Percentiles rank a stretch among this genome's conserved stretches.
Conservation (phyloP, 1,140 invertebrate genomes). For the Aphelenchoides fujianensis region DNA sequence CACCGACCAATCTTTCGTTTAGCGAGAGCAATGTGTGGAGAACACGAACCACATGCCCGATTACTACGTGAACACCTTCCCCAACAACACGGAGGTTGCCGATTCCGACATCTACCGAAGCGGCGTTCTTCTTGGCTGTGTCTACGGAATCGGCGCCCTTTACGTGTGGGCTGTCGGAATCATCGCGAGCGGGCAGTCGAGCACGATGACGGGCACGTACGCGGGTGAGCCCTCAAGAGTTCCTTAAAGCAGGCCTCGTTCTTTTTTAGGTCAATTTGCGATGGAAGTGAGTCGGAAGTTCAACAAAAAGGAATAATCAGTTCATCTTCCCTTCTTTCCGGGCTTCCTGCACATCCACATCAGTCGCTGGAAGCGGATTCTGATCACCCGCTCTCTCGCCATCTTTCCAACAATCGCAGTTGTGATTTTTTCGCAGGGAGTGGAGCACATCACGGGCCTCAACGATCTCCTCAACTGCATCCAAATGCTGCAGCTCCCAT, state of each 20-base stretch:
- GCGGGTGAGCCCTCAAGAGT: slow-evolving; percentile 66
- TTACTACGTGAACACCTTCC: slow-evolving; percentile 36
- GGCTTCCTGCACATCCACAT: slow-evolving; percentile 81
- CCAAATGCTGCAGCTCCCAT: slow-evolving; percentile 53
- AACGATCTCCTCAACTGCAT: slow-evolving; percentile 79
- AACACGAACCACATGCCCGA: slow-evolving; percentile 39
- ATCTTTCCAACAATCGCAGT: slow-evolving; percentile 79
- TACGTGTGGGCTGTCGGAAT: slow-evolving; percentile 87
- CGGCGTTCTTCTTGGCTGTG: slow-evolving; percentile 78
- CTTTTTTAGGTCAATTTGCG: slow-evolving; percentile 10
- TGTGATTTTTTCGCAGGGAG: slow-evolving; percentile 63
- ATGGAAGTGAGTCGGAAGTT: slow-evolving; percentile 25
- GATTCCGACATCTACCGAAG: slow-evolving; percentile 72
- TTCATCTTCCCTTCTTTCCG: slow-evolving; percentile 64
- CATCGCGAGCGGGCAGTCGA: slow-evolving; percentile 81
- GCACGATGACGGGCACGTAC: slow-evolving; percentile 76
- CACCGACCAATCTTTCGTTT: slow-evolving; percentile 8
- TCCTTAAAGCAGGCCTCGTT: slow-evolving; percentile 48
- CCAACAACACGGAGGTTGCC: slow-evolving; percentile 43
- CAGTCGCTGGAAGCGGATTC: slow-evolving; percentile 79
- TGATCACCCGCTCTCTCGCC: slow-evolving; percentile 78
- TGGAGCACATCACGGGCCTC: slow-evolving; percentile 70
- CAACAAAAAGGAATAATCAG: slow-evolving; percentile 4
- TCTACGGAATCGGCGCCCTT: slow-evolving; percentile 76
- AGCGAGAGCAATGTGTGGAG: slow-evolving; percentile 26